Evolutionary conservation across 1,140 invertebrate genomes (phyloP).

Genomic region (Bombus pyrosoma): DNA sequence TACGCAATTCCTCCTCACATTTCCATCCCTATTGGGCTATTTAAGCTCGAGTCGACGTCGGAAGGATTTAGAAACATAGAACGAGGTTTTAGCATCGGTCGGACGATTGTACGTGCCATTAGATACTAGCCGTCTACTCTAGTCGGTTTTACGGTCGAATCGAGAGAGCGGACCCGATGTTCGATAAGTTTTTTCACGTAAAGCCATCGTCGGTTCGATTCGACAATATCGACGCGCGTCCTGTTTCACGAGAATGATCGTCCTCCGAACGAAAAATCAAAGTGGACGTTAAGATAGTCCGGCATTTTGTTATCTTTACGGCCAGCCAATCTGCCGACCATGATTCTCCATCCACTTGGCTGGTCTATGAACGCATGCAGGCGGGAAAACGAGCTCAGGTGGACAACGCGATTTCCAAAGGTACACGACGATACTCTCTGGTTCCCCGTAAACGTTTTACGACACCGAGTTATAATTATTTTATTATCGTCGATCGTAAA

Average conservation of each 20-base stretch:
- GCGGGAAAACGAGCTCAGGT: constrained; percentile 51
- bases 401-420: constrained; percentile 58
- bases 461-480: constrained; percentile 79
- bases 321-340: constrained; percentile 59
- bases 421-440: constrained; percentile 46
- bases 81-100: neutral
- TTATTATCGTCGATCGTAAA: constrained; percentile 80
- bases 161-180: neutral
- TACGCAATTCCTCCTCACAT: neutral
- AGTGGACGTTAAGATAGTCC: constrained; percentile 67
- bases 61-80: neutral
- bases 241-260: constrained; percentile 52
- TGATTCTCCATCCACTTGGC: constrained; percentile 21
- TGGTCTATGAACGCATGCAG: constrained; percentile 58
- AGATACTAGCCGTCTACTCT: neutral
- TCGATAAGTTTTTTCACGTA: constrained; percentile 28
- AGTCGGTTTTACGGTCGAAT: neutral
- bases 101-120: neutral
- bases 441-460: constrained; percentile 75
- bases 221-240: constrained; percentile 38
- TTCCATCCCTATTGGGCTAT: neutral
- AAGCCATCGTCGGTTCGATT: neutral
- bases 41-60: neutral
- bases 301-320: constrained; percentile 78
- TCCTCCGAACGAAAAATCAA: constrained; percentile 53